These are phyloP conservation scores for Erethizon dorsatum DNA, from an alignment of 2,797 vertebrate genomes.

Conservation along the genomic window DNA sequence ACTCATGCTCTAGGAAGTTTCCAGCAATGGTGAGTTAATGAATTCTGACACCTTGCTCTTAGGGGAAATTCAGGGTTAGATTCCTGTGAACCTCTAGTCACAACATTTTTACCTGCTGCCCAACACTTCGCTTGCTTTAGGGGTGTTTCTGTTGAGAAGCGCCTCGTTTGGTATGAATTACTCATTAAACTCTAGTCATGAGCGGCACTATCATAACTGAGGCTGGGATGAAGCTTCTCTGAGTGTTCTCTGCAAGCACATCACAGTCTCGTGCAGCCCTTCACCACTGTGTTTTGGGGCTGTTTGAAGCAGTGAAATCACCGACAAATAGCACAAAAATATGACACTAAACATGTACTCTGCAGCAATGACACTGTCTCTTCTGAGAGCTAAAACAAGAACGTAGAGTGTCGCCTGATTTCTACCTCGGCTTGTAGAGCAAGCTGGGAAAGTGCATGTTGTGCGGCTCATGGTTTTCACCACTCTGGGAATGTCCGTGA, in stretches of 20 bases:
- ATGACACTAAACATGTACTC: background rate
- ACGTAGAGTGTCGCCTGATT: background rate
- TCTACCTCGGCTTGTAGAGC: background rate
- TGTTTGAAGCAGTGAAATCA: background rate
- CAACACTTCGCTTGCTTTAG: background rate
- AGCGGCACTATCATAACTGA: background rate
- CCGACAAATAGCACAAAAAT: background rate
- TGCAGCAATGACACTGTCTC: background rate
- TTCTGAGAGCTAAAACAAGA: background rate
- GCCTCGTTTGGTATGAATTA: background rate
- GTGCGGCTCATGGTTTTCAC: background rate
- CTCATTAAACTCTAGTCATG: background rate
- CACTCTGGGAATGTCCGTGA: background rate
- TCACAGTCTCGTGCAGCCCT: background rate
- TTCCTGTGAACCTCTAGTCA: background rate
- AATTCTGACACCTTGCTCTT: background rate
- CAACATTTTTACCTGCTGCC: conserved; percentile 4
- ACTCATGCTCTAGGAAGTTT: background rate
- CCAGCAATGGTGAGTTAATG: background rate
- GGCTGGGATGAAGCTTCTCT: background rate
- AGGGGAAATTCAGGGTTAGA: background rate
- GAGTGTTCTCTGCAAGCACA: background rate
- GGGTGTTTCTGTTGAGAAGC: background rate
- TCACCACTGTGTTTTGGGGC: background rate
- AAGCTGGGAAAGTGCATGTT: background rate